A percentile compares a stretch with the other conserved stretches of the same genome.
Evolutionary conservation across 2,888 invertebrate genomes (phyloP).

Genomic region (Tolmerus cingulatus): DNA sequence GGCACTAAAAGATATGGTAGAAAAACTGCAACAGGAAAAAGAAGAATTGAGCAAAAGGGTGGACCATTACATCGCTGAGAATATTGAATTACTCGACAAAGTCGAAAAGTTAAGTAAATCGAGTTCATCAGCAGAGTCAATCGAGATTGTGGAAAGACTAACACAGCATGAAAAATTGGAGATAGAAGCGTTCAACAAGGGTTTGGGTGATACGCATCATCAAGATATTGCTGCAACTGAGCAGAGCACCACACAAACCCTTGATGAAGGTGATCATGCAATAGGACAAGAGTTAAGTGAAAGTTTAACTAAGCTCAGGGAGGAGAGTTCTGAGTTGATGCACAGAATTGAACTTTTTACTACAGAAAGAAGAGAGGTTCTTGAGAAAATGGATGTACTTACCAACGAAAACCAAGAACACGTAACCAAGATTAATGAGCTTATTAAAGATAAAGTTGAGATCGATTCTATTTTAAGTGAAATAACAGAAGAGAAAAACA

Average conservation of each 20-base stretch:
- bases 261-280: constrained; percentile 49
- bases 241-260: constrained; percentile 14
- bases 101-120: constrained; percentile 75
- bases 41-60: constrained; percentile 69
- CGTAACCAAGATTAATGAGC: constrained; percentile 64
- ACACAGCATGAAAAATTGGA: constrained; percentile 76
- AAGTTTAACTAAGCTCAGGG: constrained; percentile 68
- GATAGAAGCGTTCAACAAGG: constrained; percentile 73
- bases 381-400: constrained; percentile 73
- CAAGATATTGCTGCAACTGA: constrained; percentile 42
- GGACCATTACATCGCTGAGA: constrained; percentile 74
- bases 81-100: constrained; percentile 76
- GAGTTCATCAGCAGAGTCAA: constrained; percentile 78
- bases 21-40: constrained; percentile 69
- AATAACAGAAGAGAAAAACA: constrained; percentile 65
- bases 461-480: constrained; percentile 62
- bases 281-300: constrained; percentile 65
- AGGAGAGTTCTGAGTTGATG: constrained; percentile 72
- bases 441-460: background rate
- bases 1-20: constrained; percentile 67
- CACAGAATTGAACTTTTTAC: constrained; percentile 75
- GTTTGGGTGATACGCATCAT: constrained; percentile 52
- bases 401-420: constrained; percentile 69
- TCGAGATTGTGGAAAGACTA: constrained; percentile 76
- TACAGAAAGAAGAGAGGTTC: constrained; percentile 73